Base-by-base conservation (phyloP, 2,888 invertebrate genomes). In the Ptilodon capucinus region DNA sequence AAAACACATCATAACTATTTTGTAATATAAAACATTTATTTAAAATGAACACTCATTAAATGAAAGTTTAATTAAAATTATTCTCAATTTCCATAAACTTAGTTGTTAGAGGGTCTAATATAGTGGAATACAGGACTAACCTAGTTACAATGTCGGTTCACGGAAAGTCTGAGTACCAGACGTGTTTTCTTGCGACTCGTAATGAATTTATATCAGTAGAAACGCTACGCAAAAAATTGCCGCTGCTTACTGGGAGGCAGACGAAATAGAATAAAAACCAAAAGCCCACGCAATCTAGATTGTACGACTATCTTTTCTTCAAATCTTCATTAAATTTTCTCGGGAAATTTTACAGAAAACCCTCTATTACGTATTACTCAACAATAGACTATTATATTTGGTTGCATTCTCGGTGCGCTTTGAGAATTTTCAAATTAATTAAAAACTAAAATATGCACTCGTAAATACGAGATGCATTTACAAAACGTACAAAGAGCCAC, bases 401-500 rank as follows among this genome's bases (percentile, higher is more conserved):
- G n/a, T n/a, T n/a, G n/a, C n/a, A n/a, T n/a, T n/a, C n/a, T n/a
- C n/a, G n/a, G n/a, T n/a, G n/a, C n/a, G n/a, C n/a, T n/a, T n/a
- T n/a, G n/a, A n/a, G n/a, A n/a, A n/a, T n/a, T n/a, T n/a, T n/a
- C n/a, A n/a, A n/a, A n/a, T n/a, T n/a, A n/a, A n/a, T n/a, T n/a
- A n/a, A n/a, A n/a, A n/a, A n/a, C n/a, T n/a, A n/a, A n/a, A n/a
- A 11, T 11, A 28, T n/a, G 2, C n/a, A n/a, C 21, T 21, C 21
- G 21, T 21, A 21, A 21, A 21, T 21, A 53, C 50, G 60, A 44
- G 30, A 60, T 57, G 47, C 46, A 57, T 48, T 43, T 57, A 57
- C 54, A 51, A 63, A 59, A 63, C 50, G 46, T 34, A 50, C 51
- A 54, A 48, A 54, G 56, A 51, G 56, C 54, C 43, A 48, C 64